Evolutionary conservation across 1,140 invertebrate species (phyloP).

Genomic region (Drosophila triauraria): DNA sequence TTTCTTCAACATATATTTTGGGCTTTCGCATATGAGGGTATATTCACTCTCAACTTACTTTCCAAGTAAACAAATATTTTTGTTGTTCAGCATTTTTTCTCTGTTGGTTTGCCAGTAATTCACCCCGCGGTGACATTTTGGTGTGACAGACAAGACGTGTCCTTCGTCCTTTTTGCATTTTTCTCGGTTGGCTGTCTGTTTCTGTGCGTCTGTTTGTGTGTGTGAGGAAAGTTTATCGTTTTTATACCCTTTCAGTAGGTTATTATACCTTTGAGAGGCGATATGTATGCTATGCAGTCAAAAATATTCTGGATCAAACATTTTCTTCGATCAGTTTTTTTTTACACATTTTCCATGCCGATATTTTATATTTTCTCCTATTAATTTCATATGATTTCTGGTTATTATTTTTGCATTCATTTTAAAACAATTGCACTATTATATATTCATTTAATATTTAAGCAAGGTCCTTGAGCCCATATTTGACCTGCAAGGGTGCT

Average conservation of each 20-base stretch:
- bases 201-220: constrained; percentile 9
- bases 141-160: constrained; percentile 84
- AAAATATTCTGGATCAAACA: background rate
- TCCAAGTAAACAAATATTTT: constrained; percentile 25
- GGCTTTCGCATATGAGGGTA: constrained; percentile 2
- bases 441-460: too few species aligned
- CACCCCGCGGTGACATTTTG: constrained; percentile 83
- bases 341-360: background rate
- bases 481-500: background rate
- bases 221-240: constrained; percentile 79
- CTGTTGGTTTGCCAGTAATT: constrained; percentile 74
- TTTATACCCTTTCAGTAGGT: constrained; percentile 22
- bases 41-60: background rate
- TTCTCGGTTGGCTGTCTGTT: constrained; percentile 35
- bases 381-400: too few species aligned
- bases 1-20: background rate
- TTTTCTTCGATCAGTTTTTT: background rate
- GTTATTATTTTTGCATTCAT: too few species aligned
- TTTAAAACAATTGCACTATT: too few species aligned
- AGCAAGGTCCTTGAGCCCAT: too few species aligned
- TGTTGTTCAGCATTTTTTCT: constrained; percentile 56
- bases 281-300: background rate
- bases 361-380: too few species aligned
- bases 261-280: background rate
- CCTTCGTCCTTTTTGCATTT: constrained; percentile 75